Evolutionary conservation across 2,888 invertebrate species (phyloP), one percentile per base, ranked within the genome.

Genomic region (Masnerella sp.): DNA sequence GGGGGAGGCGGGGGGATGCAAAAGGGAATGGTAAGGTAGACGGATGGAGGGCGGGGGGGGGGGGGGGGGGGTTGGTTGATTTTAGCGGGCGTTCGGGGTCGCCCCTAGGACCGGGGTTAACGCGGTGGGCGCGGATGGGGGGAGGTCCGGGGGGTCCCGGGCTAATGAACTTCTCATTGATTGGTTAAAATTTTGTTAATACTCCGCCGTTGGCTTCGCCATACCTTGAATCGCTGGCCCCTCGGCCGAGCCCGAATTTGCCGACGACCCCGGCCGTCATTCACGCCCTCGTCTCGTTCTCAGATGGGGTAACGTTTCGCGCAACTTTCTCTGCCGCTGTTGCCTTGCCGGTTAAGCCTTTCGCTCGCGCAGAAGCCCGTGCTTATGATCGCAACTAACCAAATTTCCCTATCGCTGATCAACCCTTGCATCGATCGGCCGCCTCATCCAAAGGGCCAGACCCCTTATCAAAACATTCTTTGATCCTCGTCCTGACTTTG

Each of bases 101-200:
- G 83, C 80, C 80, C 79, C 82, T 78, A 77, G 82, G 81, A 81
- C 78, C 75, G 58, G 59, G 67, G 56, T 25, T 74, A n/a, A n/a
- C n/a, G n/a, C n/a, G n/a, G n/a, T n/a, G n/a, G n/a, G n/a, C n/a
- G 72, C 34, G 15, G 69, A 61, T 67, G 75, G 76, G 75, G 78
- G 71, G 67, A 74, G 70, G 75, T 78, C 77, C 68, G 62, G 72
- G 74, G 76, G 75, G 77, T 71, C 78, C 77, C 81, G 79, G 82
- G 82, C 84, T 86, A 86, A 86, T 85, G 85, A 86, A 85, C 85
- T 85, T 82, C 83, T 84, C 86, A 86, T 86, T 84, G 86, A 86
- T 86, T 86, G 84, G 84, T 84, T 84, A 83, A 86, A 86, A 85
- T 85, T 85, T 84, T 81, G 86, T 83, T 84, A 83, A 86, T 85